Conservation (phyloP, 2,888 invertebrate genomes). For the Cactoblastis cactorum region DNA sequence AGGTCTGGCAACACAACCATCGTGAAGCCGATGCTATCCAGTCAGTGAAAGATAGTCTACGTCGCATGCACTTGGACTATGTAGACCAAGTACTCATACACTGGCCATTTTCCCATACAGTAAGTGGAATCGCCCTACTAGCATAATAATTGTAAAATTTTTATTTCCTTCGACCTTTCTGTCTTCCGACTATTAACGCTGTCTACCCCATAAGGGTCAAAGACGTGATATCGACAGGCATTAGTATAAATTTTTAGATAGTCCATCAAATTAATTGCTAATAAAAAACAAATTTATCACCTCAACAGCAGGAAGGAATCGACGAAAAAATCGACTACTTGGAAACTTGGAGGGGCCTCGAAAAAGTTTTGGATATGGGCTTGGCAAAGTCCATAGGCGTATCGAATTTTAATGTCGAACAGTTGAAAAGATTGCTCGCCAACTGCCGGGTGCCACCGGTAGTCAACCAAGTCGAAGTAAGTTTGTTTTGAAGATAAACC, state of each 20-base stretch:
- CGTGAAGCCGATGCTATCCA: slow-evolving; percentile 51
- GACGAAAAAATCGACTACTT: slow-evolving; percentile 84
- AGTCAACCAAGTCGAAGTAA: slow-evolving; percentile 75
- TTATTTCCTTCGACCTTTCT: too few species aligned
- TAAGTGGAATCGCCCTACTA: slow-evolving; percentile 42
- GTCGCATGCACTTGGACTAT: slow-evolving; percentile 51
- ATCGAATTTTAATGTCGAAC: slow-evolving; percentile 88
- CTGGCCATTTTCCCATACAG: slow-evolving; percentile 62
- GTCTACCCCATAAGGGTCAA: too few species aligned
- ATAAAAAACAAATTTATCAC: not conserved
- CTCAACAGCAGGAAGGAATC: slow-evolving; percentile 50
- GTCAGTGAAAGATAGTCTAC: slow-evolving; percentile 48
- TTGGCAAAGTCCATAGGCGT: slow-evolving; percentile 86
- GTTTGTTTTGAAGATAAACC: not conserved
- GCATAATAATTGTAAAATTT: too few species aligned
- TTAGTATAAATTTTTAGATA: too few species aligned
- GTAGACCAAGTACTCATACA: slow-evolving; percentile 58
- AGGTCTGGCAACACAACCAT: slow-evolving; percentile 67
- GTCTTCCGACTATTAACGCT: too few species aligned
- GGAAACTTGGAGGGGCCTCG: slow-evolving; percentile 88
- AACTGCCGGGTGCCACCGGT: slow-evolving; percentile 80
- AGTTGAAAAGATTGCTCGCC: slow-evolving; percentile 82
- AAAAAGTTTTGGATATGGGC: slow-evolving; percentile 82
- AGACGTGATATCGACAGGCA: too few species aligned
- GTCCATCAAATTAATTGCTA: not conserved